A percentile compares a stretch with the other conserved stretches of the same genome.
phyloP scores from a whole-genome alignment of 2,113 vertebrate species.

The Eolophus roseicapilla region DNA sequence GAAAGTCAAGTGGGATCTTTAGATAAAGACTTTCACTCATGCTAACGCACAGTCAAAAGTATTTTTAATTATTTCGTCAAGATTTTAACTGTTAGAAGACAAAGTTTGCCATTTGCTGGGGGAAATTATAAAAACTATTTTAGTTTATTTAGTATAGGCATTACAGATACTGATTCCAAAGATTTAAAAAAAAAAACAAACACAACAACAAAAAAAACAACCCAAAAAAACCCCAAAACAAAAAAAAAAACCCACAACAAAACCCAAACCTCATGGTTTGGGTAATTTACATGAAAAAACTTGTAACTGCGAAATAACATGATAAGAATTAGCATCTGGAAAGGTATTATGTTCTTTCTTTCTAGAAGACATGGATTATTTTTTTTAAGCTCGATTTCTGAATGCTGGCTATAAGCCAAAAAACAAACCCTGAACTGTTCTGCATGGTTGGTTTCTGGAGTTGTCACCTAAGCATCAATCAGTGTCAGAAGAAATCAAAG shows the following conservation, averaged over 20 bases:
- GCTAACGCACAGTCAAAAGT: slow-evolving; percentile 44
- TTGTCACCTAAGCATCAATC: slow-evolving; percentile 75
- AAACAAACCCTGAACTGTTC: slow-evolving; percentile 26
- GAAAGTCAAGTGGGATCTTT: not conserved
- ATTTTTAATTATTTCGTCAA: slow-evolving; percentile 69
- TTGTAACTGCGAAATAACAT: slow-evolving; percentile 30
- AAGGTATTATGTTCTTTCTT: slow-evolving; percentile 1
- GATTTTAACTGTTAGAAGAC: slow-evolving; percentile 60
- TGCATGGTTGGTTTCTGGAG: slow-evolving; percentile 61
- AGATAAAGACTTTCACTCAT: slow-evolving; percentile 29
- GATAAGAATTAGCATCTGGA: slow-evolving; percentile 28
- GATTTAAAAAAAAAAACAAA: not conserved
- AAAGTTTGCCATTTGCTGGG: slow-evolving; percentile 63
- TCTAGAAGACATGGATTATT: not conserved
- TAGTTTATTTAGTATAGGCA: slow-evolving; percentile 46
- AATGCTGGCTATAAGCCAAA: slow-evolving; percentile 60
- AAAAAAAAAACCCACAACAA: not conserved
- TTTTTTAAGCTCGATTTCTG: not conserved
- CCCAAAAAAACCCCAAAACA: not conserved
- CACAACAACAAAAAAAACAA: not conserved
- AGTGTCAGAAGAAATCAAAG: slow-evolving; percentile 47
- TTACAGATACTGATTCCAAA: slow-evolving; percentile 46
- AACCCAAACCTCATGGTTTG: not conserved
- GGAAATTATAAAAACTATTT: slow-evolving; percentile 63
- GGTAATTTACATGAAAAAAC: slow-evolving; percentile 45